Evolutionary conservation across 2,797 vertebrate species (phyloP).

Genomic region (Megalops cyprinoides): DNA sequence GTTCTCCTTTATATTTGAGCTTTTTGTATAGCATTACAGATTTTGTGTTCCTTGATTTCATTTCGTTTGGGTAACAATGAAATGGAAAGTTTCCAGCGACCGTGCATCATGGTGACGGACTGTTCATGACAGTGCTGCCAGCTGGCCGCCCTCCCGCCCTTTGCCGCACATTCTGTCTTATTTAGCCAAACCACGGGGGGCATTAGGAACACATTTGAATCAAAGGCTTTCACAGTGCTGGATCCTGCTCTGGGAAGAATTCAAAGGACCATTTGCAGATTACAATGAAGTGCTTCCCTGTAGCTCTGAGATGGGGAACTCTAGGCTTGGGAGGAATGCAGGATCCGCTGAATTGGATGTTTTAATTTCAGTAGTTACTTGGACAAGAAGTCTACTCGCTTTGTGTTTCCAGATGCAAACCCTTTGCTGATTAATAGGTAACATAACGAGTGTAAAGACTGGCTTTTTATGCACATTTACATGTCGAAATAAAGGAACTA

Average conservation of each 20-base stretch:
- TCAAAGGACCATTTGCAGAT: background rate
- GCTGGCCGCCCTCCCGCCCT: background rate
- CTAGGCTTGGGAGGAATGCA: no score
- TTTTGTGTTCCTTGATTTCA: background rate
- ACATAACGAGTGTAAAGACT: no score
- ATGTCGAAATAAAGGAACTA: no score
- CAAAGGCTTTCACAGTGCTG: background rate
- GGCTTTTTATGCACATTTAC: no score
- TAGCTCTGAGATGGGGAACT: background rate
- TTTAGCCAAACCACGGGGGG: background rate
- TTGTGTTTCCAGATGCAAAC: no score
- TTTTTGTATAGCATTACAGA: background rate
- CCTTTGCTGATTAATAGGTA: no score
- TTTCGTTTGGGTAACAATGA: no score
- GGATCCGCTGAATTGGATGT: background rate
- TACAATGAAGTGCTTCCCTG: background rate
- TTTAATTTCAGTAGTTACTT: background rate
- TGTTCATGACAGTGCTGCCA: background rate
- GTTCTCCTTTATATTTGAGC: background rate
- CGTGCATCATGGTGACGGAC: background rate
- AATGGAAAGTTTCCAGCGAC: background rate
- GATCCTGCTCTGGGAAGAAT: background rate
- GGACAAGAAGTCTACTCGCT: background rate
- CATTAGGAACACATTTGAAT: background rate
- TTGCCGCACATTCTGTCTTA: background rate